phyloP scores from a whole-genome alignment of 92 coral and sea anemone species.

The Palythoa grandis region DNA sequence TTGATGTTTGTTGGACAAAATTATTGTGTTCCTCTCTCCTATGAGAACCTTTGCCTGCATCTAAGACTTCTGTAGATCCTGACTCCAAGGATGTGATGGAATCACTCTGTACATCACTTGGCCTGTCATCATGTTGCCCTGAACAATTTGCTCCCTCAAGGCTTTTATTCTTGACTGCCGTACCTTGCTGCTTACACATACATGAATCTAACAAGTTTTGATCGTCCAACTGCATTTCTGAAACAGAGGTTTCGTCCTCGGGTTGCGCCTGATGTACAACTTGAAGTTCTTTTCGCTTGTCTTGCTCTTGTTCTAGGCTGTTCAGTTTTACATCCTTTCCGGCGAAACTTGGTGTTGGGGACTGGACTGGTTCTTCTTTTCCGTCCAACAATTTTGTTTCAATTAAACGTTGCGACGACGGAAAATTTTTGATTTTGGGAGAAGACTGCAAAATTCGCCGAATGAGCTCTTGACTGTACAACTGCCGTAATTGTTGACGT shows the following conservation, averaged over 20 bases:
- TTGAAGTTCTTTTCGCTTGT: neutral
- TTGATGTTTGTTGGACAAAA: slow-evolving; percentile 15
- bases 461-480: slow-evolving; percentile 71
- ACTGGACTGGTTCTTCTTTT: neutral
- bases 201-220: neutral
- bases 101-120: slow-evolving; percentile 50
- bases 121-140: slow-evolving; percentile 15
- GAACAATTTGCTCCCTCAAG: slow-evolving; percentile 10
- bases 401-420: neutral
- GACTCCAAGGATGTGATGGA: slow-evolving; percentile 65
- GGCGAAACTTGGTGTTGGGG: neutral
- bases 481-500: slow-evolving; percentile 75
- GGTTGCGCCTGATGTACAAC: neutral
- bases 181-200: neutral
- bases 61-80: slow-evolving; percentile 41
- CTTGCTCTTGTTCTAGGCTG: slow-evolving; percentile 24
- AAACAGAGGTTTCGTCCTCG: neutral
- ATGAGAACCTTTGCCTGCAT: slow-evolving; percentile 28
- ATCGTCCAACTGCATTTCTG: slow-evolving; percentile 10
- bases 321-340: neutral
- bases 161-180: neutral
- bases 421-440: slow-evolving; percentile 45
- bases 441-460: slow-evolving; percentile 61
- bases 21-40: neutral
- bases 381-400: neutral